Conservation (phyloP, 1,140 invertebrate genomes). For the Hycleus phaleratus region DNA sequence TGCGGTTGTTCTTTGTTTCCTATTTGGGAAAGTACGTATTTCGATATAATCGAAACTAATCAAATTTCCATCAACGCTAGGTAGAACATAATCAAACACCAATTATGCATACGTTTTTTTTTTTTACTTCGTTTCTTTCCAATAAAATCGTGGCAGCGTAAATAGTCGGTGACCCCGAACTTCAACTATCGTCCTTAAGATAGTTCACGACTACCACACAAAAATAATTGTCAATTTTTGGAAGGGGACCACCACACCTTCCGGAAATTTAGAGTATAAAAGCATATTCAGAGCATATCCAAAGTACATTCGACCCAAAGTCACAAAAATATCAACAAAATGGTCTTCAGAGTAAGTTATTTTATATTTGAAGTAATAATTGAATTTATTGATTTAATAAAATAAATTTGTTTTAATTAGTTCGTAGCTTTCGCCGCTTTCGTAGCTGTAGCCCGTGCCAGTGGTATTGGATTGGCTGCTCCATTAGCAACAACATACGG, state of each 20-base stretch:
- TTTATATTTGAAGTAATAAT: neutral
- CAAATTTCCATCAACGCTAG: too few species aligned
- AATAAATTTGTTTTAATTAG: constrained; percentile 18
- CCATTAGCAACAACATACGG: constrained; percentile 10
- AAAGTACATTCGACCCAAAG: neutral
- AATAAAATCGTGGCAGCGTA: neutral
- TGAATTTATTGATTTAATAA: constrained; percentile 13
- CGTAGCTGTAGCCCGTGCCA: constrained; percentile 32
- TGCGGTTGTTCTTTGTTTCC: too few species aligned
- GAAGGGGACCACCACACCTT: constrained; percentile 5
- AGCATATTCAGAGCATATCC: neutral
- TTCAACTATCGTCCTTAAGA: neutral
- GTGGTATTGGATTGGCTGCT: neutral
- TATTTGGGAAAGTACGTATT: too few species aligned
- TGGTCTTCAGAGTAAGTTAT: constrained; percentile 14
- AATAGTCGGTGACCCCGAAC: neutral
- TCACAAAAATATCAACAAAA: constrained; percentile 8
- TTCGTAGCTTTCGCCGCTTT: constrained; percentile 32
- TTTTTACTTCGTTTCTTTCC: too few species aligned
- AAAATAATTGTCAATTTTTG: neutral
- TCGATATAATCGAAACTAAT: too few species aligned
- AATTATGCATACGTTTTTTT: too few species aligned
- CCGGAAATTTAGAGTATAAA: constrained; percentile 11
- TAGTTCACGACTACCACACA: neutral
- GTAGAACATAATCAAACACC: too few species aligned